phyloP scores from a whole-genome alignment of 1,140 invertebrate species.

The Triops longicaudatus region DNA sequence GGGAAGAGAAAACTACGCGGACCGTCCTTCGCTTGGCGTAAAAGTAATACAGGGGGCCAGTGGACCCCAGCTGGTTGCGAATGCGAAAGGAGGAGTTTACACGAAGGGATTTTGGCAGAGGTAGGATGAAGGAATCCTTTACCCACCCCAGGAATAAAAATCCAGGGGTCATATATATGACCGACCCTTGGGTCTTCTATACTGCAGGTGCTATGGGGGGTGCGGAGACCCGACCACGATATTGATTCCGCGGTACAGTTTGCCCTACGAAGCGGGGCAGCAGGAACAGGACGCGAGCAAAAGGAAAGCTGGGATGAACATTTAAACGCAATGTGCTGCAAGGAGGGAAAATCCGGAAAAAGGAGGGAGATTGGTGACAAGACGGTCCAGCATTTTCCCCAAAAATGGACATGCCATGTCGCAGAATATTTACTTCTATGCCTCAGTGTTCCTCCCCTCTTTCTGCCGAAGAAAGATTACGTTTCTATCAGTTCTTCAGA shows the following conservation, averaged over 20 bases:
- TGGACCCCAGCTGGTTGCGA: not conserved
- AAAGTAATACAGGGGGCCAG: not conserved
- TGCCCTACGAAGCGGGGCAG: not conserved
- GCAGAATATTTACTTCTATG: not conserved
- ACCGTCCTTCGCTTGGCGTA: not conserved
- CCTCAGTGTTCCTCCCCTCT: too few relatives aligned
- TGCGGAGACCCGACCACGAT: not conserved
- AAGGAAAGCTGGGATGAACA: not conserved
- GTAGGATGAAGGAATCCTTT: not conserved
- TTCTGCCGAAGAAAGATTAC: too few relatives aligned
- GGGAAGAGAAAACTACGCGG: not conserved
- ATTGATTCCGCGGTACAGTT: slow-evolving; percentile 7
- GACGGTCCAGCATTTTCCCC: not conserved
- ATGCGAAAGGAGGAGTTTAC: not conserved
- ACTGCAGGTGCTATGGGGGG: not conserved
- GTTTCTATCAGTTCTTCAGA: too few relatives aligned
- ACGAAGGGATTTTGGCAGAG: not conserved
- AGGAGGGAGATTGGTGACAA: not conserved
- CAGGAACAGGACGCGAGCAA: not conserved
- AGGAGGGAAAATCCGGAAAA: not conserved
- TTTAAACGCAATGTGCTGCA: not conserved
- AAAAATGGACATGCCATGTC: not conserved
- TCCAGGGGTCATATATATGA: not conserved
- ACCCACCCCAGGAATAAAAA: not conserved
- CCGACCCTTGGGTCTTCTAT: not conserved